Evolutionary conservation across 2,797 vertebrate genomes (phyloP), one percentile per base, ranked within the genome.

Genomic region (Tragelaphus eurycerus): DNA sequence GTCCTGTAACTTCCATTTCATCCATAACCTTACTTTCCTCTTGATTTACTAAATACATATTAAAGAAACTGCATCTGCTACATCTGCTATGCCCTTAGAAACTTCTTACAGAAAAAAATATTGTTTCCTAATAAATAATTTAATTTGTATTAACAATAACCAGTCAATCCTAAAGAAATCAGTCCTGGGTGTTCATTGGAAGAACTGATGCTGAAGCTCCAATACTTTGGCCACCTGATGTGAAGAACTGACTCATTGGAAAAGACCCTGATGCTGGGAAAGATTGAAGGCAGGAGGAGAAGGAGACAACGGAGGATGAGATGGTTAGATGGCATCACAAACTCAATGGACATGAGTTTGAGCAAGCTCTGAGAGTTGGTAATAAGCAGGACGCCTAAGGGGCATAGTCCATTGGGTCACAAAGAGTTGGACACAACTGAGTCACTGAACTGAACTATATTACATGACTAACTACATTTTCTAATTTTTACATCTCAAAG

Each of bases 381-480:
- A 5, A 71, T 23, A 19, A 38, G 21, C 67, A 71, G 67, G 34
- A 71, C 13, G 10, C 19, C 67, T 23, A 34, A 34, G 19, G 21
- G 34, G 10, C 10, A 71, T 11, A 71, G 67, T 38, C 19, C 34
- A 71, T 38, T 2, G 10, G 5, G 19, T 71, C 0, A 0, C 67
- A 71, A 67, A 67, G 34, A 71, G 19, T 71, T 0, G 0, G 19
- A 71, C 10, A 38, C 19, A 71, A 71, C 67, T 23, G 67, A 71
- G 21, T 38, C 10, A 38, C 17, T 71, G 67, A 71, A 71, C 19
- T 71, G 67, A 71, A 71, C 19, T 71, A 23, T 81, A 52, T 71
- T 90, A 95, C 16, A 60, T 86, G 43, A 29, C 3, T 86, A 90
- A 52, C 31, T 89, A 52, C 21, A 95, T 59, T 95, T 89, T 89